Base-by-base conservation (phyloP, 2,797 vertebrate genomes). In the Myioborus melanocephalus region DNA sequence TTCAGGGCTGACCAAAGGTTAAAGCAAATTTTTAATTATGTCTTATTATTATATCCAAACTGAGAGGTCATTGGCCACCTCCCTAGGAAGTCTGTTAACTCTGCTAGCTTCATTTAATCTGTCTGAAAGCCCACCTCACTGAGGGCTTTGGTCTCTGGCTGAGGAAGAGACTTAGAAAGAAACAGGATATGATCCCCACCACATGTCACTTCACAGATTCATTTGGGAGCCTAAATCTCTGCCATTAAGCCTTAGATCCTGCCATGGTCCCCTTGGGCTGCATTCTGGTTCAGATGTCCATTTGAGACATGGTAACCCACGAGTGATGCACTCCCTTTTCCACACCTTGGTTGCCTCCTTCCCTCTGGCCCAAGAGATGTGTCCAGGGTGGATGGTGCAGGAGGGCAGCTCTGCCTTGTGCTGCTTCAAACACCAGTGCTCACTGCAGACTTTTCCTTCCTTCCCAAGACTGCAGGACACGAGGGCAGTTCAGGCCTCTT, bases 401-500 rank as follows among this genome's bases (percentile, higher is more conserved):
- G 59, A 79, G 63, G 37, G n/a, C 60, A 83, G 37, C 0, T 0
- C 52, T 91, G 83, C 87, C 41, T 19, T 34, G 15, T n/a, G 37
- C 61, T 61, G 59, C 49, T 68, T 71, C 44, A 30, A 61, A 20
- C 56, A 15, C 0, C 1, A 82, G 8, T 21, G 37, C 32, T 95
- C 70, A 84, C 44, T 86, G 28, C 46, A 65, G 61, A 0, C 52
- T 83, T 79, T 79, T 15, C 35, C 41, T 93, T 84, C 81, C 80
- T 77, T 60, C 66, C 65, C 79, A 23, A 98, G 98, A 97, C 60
- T 98, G 98, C 76, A 92, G 75, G 60, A 95, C 95, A 8, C 96
- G 64, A 3, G 98, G 97, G 9, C 97, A 97, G 3, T 95, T 97
- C 88, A 47, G 95, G 66, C 96, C 94, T 52, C 97, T 98, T 23